Percentiles rank a stretch among this genome's conserved stretches.
Evolutionary conservation across 92 coral and sea anemone genomes (phyloP).

Genomic region (Pocillopora meandrina): DNA sequence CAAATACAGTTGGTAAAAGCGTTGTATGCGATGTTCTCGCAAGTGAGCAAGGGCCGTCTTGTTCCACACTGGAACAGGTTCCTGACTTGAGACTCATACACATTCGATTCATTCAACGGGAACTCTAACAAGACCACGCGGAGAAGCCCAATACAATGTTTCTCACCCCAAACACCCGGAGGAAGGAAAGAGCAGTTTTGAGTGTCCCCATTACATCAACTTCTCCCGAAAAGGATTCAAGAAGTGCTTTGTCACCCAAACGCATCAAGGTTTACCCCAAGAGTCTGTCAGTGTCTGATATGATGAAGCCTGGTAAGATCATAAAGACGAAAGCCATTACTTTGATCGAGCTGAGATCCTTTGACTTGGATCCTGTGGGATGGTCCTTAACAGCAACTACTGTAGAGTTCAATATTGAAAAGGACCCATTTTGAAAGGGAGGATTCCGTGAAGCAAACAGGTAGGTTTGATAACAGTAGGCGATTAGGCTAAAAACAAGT

Average conservation of each 20-base stretch:
- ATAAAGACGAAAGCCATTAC: slow-evolving; percentile 37
- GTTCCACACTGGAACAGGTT: slow-evolving; percentile 37
- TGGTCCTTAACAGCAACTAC: slow-evolving; percentile 38
- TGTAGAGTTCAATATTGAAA: slow-evolving; percentile 38
- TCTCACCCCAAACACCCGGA: slow-evolving; percentile 1
- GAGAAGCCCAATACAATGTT: background rate
- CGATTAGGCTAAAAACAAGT: too few species aligned
- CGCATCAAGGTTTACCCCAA: slow-evolving; percentile 39
- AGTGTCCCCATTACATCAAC: slow-evolving; percentile 16
- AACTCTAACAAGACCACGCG: background rate
- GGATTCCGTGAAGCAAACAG: too few species aligned
- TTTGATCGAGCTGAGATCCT: slow-evolving; percentile 37
- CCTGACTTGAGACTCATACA: slow-evolving; percentile 27
- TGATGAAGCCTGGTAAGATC: slow-evolving; percentile 55
- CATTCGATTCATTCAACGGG: background rate
- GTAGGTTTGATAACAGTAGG: too few species aligned
- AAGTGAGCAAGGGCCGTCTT: slow-evolving; percentile 45
- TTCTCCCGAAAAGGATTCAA: background rate
- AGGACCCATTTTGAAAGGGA: too few species aligned
- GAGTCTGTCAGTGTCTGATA: slow-evolving; percentile 56
- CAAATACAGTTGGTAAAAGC: slow-evolving; percentile 38
- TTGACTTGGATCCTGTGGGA: slow-evolving; percentile 39
- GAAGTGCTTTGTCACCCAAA: slow-evolving; percentile 3
- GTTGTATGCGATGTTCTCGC: slow-evolving; percentile 29
- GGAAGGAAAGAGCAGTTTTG: background rate